These are phyloP conservation scores for Tetramorium alpestre DNA, from an alignment of 1,140 invertebrate genomes.

Conservation along the genomic window DNA sequence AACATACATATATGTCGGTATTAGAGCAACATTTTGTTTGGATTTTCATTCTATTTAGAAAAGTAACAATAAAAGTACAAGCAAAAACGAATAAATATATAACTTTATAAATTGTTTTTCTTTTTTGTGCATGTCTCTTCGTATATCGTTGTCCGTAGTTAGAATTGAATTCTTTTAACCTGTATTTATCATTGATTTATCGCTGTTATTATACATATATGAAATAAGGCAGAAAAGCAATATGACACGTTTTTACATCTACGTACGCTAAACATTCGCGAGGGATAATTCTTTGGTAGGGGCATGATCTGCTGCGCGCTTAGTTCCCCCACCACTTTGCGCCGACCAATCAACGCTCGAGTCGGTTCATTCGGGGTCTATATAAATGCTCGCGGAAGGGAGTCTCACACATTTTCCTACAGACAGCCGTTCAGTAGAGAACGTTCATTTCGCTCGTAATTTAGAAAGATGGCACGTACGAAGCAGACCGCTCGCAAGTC, in stretches of 20 bases:
- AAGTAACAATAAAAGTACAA: background rate
- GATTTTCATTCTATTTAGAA: background rate
- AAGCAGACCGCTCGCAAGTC: constrained; percentile 75
- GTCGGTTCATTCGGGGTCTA: background rate
- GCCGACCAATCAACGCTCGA: constrained; percentile 14
- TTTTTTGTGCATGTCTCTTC: background rate
- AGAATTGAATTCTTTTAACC: background rate
- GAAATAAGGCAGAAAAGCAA: background rate
- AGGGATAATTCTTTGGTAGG: background rate
- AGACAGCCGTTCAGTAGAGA: too few species aligned
- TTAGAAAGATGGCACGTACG: constrained; percentile 82
- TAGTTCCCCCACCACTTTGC: background rate
- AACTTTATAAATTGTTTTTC: background rate
- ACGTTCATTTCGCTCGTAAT: too few species aligned
- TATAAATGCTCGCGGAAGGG: background rate
- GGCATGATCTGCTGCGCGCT: too few species aligned
- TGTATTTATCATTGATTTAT: background rate
- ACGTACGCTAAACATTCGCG: background rate
- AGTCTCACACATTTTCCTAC: fast-evolving
- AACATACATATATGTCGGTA: background rate
- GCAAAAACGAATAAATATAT: background rate
- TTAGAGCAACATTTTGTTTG: background rate
- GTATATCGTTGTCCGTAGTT: background rate
- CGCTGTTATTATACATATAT: background rate
- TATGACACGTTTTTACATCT: background rate